Conservation (phyloP, 2,797 vertebrate genomes). For the Hemitrygon akajei region DNA sequence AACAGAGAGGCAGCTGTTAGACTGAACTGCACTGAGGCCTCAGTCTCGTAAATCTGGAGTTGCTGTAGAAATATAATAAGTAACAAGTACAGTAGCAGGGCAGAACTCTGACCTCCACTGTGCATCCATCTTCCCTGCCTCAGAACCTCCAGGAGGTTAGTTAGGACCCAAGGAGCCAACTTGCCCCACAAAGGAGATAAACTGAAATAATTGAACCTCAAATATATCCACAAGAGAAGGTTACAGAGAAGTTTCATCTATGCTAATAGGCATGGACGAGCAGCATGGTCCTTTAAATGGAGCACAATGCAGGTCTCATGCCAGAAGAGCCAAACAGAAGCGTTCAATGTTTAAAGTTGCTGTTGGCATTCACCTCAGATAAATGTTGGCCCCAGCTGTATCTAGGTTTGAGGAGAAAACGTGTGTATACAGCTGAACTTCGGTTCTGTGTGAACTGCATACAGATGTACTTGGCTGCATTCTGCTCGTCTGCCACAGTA, state of each 20-base stretch:
- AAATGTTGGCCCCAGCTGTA: constrained; percentile 31
- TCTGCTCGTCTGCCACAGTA: not conserved
- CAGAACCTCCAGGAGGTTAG: too few species aligned
- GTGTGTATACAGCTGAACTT: constrained; percentile 25
- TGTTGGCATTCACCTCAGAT: constrained; percentile 32
- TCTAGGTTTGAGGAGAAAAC: constrained; percentile 31
- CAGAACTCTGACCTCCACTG: too few species aligned
- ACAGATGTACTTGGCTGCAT: not conserved
- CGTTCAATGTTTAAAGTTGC: constrained; percentile 34
- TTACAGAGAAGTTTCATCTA: constrained; percentile 3
- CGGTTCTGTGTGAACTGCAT: not conserved
- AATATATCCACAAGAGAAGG: not conserved
- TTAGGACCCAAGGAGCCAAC: not conserved
- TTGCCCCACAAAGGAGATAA: not conserved
- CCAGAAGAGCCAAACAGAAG: constrained; percentile 24
- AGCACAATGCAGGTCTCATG: not conserved
- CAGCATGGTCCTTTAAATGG: not conserved
- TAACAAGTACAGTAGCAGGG: too few species aligned
- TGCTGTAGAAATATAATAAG: too few species aligned
- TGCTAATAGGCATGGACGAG: not conserved
- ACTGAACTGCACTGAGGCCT: too few species aligned
- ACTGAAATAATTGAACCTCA: not conserved
- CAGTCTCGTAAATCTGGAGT: too few species aligned
- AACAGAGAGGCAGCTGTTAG: too few species aligned
- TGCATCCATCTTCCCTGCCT: too few species aligned